Base-by-base conservation (phyloP, 1,140 invertebrate species). In the Drusus annulatus region DNA sequence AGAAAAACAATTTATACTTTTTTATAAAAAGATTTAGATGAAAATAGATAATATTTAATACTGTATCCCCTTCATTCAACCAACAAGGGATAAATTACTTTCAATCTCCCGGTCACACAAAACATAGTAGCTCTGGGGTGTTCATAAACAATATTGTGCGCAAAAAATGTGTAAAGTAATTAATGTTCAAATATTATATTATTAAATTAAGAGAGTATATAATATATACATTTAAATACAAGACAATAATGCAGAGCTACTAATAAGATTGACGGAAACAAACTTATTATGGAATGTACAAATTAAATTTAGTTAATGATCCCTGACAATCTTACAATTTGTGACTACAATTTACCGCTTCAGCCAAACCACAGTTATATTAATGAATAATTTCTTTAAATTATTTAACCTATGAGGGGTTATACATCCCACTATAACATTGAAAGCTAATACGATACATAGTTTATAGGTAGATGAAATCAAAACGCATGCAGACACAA, bases 221-320 rank as follows among this genome's bases (percentile, higher is more conserved):
- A 68, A 65, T 65, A 79, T 73, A 69, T 77, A 78, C 73, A 80
- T 60, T 68, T 19, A 21, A 19, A 58, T 52, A 75, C 60, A 65
- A 80, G 19, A 60, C 16, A 28, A 60, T 76, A 76, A n/a, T 23
- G 60, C 68, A 82, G 76, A 80, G 81, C 80, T 81, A 80, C 83
- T 73, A 77, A 69, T 58, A 75, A 78, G 75, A 81, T 80, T 78
- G 78, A 80, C 73, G 78, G 73, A 84, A 89, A 91, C 90, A 86
- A 91, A 92, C 89, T 91, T 90, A 91, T 90, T 90, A 91, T 92
- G 91, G 91, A 92, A 92, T 92, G 91, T 92, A 92, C 91, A 92
- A 92, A 92, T 92, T 91, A 89, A 91, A 88, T 90, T 91, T 89
- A 90, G 78, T 90, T 86, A 88, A 87, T 88, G 88, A 89, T 88